These are phyloP conservation scores for Melanophora roralis DNA, from an alignment of 2,888 invertebrate genomes.

Conservation along the genomic window DNA sequence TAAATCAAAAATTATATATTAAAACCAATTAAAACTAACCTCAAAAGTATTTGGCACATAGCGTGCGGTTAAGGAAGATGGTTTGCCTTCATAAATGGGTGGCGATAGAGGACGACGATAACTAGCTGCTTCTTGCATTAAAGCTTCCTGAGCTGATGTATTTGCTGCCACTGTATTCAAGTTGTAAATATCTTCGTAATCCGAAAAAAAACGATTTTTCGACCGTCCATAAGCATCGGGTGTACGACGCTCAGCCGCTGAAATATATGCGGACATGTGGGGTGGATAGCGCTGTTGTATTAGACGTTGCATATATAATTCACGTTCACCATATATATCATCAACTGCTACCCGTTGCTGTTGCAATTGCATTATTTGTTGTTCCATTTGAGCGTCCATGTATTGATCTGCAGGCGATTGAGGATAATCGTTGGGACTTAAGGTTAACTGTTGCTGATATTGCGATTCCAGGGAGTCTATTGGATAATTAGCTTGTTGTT, in stretches of 20 bases:
- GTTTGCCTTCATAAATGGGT: slow-evolving; percentile 78
- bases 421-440: slow-evolving; percentile 73
- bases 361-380: slow-evolving; percentile 66
- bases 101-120: slow-evolving; percentile 82
- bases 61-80: slow-evolving; percentile 72
- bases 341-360: slow-evolving; percentile 68
- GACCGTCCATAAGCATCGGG: slow-evolving; percentile 90
- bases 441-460: slow-evolving; percentile 70
- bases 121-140: slow-evolving; percentile 74
- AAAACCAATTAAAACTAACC: too few relatives aligned
- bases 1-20: too few relatives aligned
- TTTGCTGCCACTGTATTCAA: slow-evolving; percentile 72
- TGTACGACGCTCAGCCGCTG: slow-evolving; percentile 83
- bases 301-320: slow-evolving; percentile 76
- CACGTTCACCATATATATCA: slow-evolving; percentile 75
- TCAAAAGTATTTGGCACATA: slow-evolving; percentile 76
- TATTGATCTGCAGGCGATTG: slow-evolving; percentile 65
- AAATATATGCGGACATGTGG: slow-evolving; percentile 67
- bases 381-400: slow-evolving; percentile 70
- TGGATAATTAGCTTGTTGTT: slow-evolving; percentile 68
- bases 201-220: slow-evolving; percentile 78
- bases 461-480: slow-evolving; percentile 71
- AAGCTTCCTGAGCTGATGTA: slow-evolving; percentile 72
- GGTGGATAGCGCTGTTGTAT: slow-evolving; percentile 72
- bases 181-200: slow-evolving; percentile 88